Conservation (phyloP, 2,113 vertebrate species). For the Tragulus kanchil region DNA sequence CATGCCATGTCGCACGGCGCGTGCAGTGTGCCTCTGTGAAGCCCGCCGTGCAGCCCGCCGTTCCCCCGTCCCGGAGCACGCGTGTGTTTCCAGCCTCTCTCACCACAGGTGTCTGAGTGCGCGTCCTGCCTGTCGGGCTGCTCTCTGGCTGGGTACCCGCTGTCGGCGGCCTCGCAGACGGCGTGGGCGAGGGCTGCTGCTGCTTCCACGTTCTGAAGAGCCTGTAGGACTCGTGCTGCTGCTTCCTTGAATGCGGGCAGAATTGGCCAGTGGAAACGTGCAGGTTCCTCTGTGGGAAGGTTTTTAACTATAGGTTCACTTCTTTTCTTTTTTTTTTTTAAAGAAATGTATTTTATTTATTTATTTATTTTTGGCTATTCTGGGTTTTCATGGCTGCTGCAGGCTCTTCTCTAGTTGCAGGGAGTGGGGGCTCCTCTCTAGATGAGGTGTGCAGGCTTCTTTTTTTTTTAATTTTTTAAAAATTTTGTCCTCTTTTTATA, state of each 20-base stretch:
- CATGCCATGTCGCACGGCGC: background rate
- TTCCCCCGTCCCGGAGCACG: too few species aligned
- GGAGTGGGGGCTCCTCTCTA: too few species aligned
- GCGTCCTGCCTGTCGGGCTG: background rate
- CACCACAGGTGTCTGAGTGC: background rate
- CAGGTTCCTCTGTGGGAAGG: background rate
- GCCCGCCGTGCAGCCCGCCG: too few species aligned
- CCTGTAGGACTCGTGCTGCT: too few species aligned
- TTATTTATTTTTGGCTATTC: too few species aligned
- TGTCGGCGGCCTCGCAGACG: background rate
- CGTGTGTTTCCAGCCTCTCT: background rate
- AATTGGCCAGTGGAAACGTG: background rate
- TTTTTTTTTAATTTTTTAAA: too few species aligned
- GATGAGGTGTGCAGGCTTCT: too few species aligned
- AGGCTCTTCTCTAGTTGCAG: too few species aligned
- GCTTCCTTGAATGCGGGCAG: background rate
- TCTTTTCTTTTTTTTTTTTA: background rate
- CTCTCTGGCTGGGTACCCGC: background rate
- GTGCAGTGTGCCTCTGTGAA: background rate
- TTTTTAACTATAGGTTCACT: background rate
- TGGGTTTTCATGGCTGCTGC: too few species aligned
- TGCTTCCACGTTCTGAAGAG: background rate
- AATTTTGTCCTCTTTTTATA: too few species aligned
- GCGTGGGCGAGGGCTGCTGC: background rate
- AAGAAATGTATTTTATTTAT: too few species aligned